Conservation (phyloP, 2,888 invertebrate genomes). For the Protodeltote pygarga region DNA sequence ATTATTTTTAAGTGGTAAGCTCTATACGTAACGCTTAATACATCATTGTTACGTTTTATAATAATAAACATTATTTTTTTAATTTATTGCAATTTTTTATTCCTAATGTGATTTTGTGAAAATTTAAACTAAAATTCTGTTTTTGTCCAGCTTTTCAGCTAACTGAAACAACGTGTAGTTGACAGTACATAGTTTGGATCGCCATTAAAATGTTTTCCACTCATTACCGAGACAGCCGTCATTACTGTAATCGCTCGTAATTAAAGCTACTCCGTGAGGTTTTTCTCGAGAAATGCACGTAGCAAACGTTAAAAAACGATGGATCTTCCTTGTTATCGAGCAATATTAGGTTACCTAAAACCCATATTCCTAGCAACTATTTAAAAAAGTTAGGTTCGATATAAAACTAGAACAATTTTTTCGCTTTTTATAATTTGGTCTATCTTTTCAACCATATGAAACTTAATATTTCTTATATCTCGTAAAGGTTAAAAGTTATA, state of each 20-base stretch:
- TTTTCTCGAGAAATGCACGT: conserved; percentile 42
- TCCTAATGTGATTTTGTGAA: neutral
- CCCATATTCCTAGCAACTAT: neutral
- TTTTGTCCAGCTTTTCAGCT: conserved; percentile 6
- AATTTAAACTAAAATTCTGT: neutral
- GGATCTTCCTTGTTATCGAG: conserved; percentile 19
- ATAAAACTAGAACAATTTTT: neutral
- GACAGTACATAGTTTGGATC: conserved; percentile 24
- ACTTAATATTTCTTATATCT: conserved; percentile 1
- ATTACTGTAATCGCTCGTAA: conserved; percentile 57
- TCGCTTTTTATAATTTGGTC: neutral
- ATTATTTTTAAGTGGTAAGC: conserved; percentile 32
- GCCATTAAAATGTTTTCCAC: conserved; percentile 50
- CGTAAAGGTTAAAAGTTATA: conserved; percentile 6
- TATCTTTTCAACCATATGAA: neutral
- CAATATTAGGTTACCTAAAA: neutral
- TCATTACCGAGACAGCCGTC: conserved; percentile 47
- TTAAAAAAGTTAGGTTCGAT: neutral
- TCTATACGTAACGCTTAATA: conserved; percentile 4
- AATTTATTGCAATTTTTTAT: neutral
- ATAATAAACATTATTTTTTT: neutral
- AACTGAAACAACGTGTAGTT: conserved; percentile 4
- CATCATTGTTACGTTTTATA: conserved; percentile 13
- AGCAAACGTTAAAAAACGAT: conserved; percentile 21
- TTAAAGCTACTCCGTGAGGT: conserved; percentile 37